A percentile compares a stretch with the other conserved stretches of the same genome.
Evolutionary conservation across 2,113 vertebrate species (phyloP).

Genomic region (Oncorhynchus kisutch): DNA sequence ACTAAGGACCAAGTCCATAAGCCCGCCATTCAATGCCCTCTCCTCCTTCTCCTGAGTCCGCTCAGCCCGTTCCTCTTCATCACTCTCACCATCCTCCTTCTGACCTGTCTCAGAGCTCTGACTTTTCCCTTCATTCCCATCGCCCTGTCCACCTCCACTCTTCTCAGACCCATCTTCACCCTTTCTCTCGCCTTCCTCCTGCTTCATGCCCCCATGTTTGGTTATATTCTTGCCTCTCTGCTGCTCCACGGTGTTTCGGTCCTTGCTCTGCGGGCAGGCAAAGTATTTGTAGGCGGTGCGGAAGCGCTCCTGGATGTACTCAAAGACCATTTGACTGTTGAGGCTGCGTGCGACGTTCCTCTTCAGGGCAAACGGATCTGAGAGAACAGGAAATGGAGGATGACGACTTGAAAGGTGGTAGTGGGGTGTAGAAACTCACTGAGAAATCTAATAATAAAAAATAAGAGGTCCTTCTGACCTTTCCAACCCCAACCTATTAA

Average conservation of each 20-base stretch:
- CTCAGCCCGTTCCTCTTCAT: slow-evolving; percentile 34
- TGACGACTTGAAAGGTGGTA: background rate
- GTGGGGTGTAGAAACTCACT: too few species aligned
- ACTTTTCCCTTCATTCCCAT: slow-evolving; percentile 12
- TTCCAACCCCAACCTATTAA: too few species aligned
- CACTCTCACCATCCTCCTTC: slow-evolving; percentile 46
- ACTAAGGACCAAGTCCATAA: slow-evolving; percentile 49
- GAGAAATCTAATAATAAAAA: too few species aligned
- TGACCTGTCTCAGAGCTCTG: background rate
- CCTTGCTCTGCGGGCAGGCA: slow-evolving; percentile 88
- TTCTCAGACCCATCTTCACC: background rate
- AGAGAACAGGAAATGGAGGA: background rate
- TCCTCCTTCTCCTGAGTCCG: background rate
- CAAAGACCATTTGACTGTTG: slow-evolving; percentile 98
- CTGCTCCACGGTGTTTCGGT: slow-evolving; percentile 55
- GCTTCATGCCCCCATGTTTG: slow-evolving; percentile 10
- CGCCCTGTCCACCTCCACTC: slow-evolving; percentile 15
- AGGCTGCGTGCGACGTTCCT: slow-evolving; percentile 96
- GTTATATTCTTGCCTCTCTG: slow-evolving; percentile 25
- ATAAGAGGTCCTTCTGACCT: too few species aligned
- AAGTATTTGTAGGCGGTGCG: slow-evolving; percentile 95
- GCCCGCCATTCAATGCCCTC: slow-evolving; percentile 31
- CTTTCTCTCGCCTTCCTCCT: background rate
- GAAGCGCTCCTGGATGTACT: slow-evolving; percentile 97
- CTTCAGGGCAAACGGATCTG: slow-evolving; percentile 97